Evolutionary conservation across 2,888 invertebrate species (phyloP).

Genomic region (Podotricha telesiphe): DNA sequence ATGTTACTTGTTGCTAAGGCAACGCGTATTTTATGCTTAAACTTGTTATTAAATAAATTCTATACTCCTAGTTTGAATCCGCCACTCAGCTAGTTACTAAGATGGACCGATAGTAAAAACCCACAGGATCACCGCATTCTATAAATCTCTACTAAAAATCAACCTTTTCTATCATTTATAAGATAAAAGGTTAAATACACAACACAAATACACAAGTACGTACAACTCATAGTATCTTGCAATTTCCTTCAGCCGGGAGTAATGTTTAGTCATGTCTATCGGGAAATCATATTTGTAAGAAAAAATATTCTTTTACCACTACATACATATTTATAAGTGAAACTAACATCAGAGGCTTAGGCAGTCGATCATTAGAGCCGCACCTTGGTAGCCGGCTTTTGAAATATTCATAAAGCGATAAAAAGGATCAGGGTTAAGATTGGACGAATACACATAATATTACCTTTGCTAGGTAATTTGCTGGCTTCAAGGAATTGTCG

Average conservation of each 20-base stretch:
- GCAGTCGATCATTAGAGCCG: conserved; percentile 45
- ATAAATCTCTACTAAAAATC: no score
- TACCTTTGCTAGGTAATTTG: conserved; percentile 33
- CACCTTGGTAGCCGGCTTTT: conserved; percentile 39
- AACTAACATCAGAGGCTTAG: conserved; percentile 42
- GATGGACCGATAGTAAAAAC: no score
- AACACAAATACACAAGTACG: neutral
- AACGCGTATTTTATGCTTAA: no score
- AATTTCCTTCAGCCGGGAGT: conserved; percentile 5
- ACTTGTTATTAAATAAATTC: no score
- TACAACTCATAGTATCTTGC: neutral
- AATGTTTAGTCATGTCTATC: conserved; percentile 23
- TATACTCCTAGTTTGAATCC: no score
- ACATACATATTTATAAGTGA: conserved; percentile 46
- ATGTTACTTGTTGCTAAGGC: no score
- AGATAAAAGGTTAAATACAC: neutral
- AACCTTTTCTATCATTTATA: no score
- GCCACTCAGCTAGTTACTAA: no score
- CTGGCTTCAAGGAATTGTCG: conserved; percentile 16
- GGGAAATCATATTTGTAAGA: conserved; percentile 42
- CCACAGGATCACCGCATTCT: no score
- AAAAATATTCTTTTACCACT: conserved; percentile 25
- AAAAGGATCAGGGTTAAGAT: conserved; percentile 46
- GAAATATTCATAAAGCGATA: conserved; percentile 51
- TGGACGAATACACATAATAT: conserved; percentile 38